These are phyloP conservation scores for Ciconia maguari DNA, from an alignment of 2,113 vertebrate species.

Conservation along the genomic window DNA sequence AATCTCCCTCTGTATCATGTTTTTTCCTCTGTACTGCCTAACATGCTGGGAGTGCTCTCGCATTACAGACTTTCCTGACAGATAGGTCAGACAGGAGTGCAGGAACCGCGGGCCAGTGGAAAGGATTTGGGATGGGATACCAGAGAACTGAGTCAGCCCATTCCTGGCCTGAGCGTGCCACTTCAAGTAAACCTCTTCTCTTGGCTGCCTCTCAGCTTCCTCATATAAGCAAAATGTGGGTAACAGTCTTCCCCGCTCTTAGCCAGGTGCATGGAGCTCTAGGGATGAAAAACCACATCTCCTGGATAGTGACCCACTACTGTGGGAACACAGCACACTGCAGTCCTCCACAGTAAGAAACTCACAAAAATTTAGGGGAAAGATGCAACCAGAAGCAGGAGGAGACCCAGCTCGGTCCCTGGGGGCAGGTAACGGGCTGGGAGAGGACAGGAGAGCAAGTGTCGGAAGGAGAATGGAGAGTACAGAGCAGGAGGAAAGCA, in stretches of 20 bases:
- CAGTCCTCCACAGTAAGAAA: background rate
- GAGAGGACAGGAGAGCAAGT: background rate
- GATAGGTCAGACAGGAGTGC: constrained; percentile 3
- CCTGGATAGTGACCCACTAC: background rate
- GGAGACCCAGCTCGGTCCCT: background rate
- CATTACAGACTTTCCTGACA: background rate
- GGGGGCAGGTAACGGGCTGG: background rate
- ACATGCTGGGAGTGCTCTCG: background rate
- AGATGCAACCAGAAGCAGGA: background rate
- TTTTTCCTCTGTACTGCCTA: background rate
- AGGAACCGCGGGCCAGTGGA: background rate
- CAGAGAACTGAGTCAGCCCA: constrained; percentile 50
- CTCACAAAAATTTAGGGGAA: background rate
- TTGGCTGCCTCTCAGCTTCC: constrained; percentile 38
- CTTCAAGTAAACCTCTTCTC: constrained; percentile 41
- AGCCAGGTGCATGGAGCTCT: background rate
- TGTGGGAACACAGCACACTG: background rate
- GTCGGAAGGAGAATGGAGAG: background rate
- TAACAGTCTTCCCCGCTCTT: background rate
- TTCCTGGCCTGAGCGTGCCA: background rate
- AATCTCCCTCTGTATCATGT: background rate
- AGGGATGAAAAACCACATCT: background rate
- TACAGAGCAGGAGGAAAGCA: background rate
- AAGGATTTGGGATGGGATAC: constrained; percentile 37
- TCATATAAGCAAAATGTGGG: background rate